Base-by-base conservation (phyloP, 2,888 invertebrate species). In the Apoda limacodes region DNA sequence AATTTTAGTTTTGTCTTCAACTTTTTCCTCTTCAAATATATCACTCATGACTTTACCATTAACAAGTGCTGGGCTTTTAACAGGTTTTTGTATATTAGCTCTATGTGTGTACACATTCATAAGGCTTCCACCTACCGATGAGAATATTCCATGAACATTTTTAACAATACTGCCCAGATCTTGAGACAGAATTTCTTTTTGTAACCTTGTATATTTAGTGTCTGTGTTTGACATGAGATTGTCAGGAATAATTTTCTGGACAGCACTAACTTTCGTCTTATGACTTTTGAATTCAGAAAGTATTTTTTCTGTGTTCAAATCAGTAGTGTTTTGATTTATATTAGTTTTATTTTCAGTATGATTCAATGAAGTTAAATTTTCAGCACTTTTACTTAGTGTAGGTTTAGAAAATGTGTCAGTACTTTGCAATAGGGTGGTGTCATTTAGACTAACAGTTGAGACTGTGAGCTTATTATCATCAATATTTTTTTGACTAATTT, bases 121-220 rank as follows among this genome's bases (percentile, higher is more conserved):
- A 4, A 82, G 45, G 28, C 72, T 76, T 0, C 80, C 81, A 4
- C 80, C 75, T 0, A 81, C 68, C 0, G 74, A 69, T 0, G 80
- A 78, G 37, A 82, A 81, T 45, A 82, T 72, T 0, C 81, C 81
- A 3, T 82, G 82, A 0, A 81, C 80, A 50, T 81, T 82, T 45
- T 80, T 80, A 1, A 80, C 78, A 2, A 82, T 69, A 35, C 60
- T 72, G 0, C 78, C 76, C 0, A 80, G 45, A 22, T 80, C 80
- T 56, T 72, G 78, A 0, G 71, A 58, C 2, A 78, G 32, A 0
- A 76, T 43, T 38, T 80, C 80, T 48, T 76, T 78, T 0, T 71
- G 70, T 47, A 74, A 45, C 19, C 66, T 50, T 1, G 62, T 34
- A 14, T 70, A 70, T 37, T 54, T 51, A 0, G 37, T 40, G 25